A percentile compares a stretch with the other conserved stretches of the same genome.
phyloP scores from a whole-genome alignment of 1,140 invertebrate species.

The Drosophila lacertosa region DNA sequence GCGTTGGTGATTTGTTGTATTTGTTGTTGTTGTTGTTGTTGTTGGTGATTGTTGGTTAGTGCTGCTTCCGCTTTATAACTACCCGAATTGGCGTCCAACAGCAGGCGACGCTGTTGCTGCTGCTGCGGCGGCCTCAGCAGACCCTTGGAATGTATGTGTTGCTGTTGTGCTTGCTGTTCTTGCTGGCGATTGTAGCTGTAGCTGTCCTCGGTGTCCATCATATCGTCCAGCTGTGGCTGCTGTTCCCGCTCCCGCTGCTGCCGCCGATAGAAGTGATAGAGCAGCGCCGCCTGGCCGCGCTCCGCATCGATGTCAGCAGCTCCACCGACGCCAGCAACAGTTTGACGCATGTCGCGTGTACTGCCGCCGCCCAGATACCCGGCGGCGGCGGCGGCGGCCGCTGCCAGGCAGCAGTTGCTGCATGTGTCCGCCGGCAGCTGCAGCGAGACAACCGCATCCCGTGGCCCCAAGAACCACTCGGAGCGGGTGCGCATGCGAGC shows the following conservation, averaged over 20 bases:
- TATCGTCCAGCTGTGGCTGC: slow-evolving; percentile 51
- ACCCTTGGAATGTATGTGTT: slow-evolving; percentile 73
- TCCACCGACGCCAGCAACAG: slow-evolving; percentile 32
- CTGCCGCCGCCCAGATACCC: slow-evolving; percentile 76
- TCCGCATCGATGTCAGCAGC: slow-evolving; percentile 44
- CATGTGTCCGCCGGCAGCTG: slow-evolving; percentile 71
- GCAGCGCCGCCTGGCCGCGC: slow-evolving; percentile 48
- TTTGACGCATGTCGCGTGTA: slow-evolving; percentile 66
- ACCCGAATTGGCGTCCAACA: slow-evolving; percentile 79
- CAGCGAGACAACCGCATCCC: slow-evolving; percentile 83
- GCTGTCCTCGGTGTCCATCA: slow-evolving; percentile 80
- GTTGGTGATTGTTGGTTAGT: slow-evolving; percentile 57
- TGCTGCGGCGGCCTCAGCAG: slow-evolving; percentile 64
- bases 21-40: too few relatives aligned
- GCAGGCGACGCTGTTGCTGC: slow-evolving; percentile 63
- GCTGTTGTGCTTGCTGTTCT: slow-evolving; percentile 50
- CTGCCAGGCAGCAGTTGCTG: slow-evolving; percentile 77
- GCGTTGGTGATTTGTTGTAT: slow-evolving; percentile 29
- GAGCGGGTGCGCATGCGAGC: slow-evolving; percentile 96
- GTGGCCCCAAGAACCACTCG: slow-evolving; percentile 95
- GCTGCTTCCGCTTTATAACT: slow-evolving; percentile 63
- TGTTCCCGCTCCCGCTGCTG: slow-evolving; percentile 64
- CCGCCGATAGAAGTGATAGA: slow-evolving; percentile 69
- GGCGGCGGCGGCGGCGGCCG: slow-evolving; percentile 51
- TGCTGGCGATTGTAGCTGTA: slow-evolving; percentile 53